These are phyloP conservation scores for Cryptocephalus primarius DNA, from an alignment of 2,888 invertebrate genomes.

Conservation along the genomic window DNA sequence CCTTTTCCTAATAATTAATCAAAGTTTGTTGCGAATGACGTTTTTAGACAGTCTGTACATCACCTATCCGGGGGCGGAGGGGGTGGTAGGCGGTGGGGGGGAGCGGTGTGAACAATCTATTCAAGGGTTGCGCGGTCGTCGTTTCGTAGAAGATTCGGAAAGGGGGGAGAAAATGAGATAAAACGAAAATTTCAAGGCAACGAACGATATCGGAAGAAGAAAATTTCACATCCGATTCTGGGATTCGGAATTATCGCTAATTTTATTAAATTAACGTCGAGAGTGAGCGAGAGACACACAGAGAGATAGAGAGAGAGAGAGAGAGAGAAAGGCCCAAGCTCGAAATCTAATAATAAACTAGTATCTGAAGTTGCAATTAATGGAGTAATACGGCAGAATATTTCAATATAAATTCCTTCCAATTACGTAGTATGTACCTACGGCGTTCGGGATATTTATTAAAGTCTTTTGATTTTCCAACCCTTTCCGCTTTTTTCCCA, in stretches of 20 bases:
- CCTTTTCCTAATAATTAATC: too few species aligned
- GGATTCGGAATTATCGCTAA: conserved; percentile 21
- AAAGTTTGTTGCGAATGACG: too few species aligned
- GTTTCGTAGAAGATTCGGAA: too few species aligned
- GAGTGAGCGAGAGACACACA: conserved; percentile 3
- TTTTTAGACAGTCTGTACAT: too few species aligned
- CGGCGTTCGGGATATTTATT: conserved; percentile 23
- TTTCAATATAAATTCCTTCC: conserved; percentile 35
- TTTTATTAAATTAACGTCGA: conserved; percentile 21
- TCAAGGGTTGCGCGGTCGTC: too few species aligned
- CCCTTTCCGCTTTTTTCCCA: conserved; percentile 11
- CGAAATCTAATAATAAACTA: conserved; percentile 35
- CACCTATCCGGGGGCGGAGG: too few species aligned
- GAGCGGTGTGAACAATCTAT: too few species aligned
- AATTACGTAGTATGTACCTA: conserved; percentile 25
- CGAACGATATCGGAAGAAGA: conserved; percentile 12
- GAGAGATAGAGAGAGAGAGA: conserved; percentile 3
- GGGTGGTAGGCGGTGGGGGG: too few species aligned
- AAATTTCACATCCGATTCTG: conserved; percentile 22
- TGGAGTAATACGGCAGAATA: conserved; percentile 29
- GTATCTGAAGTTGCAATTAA: conserved; percentile 34
- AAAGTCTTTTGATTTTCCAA: conserved; percentile 14
- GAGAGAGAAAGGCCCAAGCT: conserved; percentile 10
- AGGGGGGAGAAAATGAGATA: conserved; percentile 8
- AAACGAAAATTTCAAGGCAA: conserved; percentile 3